Evolutionary conservation across 2,113 vertebrate genomes (phyloP), one percentile per base, ranked within the genome.

Genomic region (Engraulis encrasicolus): DNA sequence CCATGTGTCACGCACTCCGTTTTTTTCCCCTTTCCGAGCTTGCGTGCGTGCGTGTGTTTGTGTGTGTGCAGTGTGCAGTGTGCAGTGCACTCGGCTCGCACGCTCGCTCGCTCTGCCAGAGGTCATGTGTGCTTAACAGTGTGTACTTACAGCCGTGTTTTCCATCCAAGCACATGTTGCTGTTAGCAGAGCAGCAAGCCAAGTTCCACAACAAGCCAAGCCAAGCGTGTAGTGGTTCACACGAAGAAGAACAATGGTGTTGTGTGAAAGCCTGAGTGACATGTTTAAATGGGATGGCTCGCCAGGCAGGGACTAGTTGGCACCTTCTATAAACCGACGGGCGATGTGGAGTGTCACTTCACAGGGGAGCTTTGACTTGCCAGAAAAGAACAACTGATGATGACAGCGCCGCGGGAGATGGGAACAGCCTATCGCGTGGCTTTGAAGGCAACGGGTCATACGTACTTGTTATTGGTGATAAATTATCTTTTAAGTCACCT

Each of bases 341-440:
- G 31, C 23, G 27, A 34, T 27, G 27, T 15, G 27, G 31, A 74
- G 27, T 17, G 66, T 74, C 66, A 74, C 12, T 27, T 74, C 66
- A 74, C 23, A 2, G 58, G 61, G 23, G 66, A 74, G 27, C 66
- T 74, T 36, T 74, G 27, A 74, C 66, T n/a, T 74, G 23, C n/a
- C 58, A 23, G 12, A 34, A 36, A 15, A 34, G 66, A 31, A 74
- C 2, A 34, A n/a, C n/a, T n/a, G n/a, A 23, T 34, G 27, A 74
- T 34, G 66, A 74, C 66, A 74, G 66, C 66, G 15, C 66, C 66
- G 34, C 34, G 66, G n/a, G 61, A 71, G 61, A 34, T 71, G 61
- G n/a, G 66, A 15, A 34, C 66, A 74, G 66, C 27, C 66, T 74
- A 74, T 74, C 66, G 34, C 5, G 31, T 15, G 34, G 31, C n/a